Evolutionary conservation across 1,140 invertebrate genomes (phyloP), one percentile per base, ranked within the genome.

Genomic region (Brachionus koreanus): DNA sequence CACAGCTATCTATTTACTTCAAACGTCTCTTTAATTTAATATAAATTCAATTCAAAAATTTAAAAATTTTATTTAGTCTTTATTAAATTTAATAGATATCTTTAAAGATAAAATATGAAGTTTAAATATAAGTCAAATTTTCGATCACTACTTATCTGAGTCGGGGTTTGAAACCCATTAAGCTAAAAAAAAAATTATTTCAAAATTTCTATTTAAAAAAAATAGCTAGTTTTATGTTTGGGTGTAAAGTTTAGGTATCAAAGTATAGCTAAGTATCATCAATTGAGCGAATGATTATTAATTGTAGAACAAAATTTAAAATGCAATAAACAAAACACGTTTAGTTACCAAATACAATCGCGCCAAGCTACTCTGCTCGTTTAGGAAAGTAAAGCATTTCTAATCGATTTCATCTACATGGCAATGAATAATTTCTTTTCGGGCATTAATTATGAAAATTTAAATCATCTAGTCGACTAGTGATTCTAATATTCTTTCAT

Each of bases 261-360:
- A 57, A 57, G 49, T 57, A 57, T 57, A 57, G 49, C 16, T 33
- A 46, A 33, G 63, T 13, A 67, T 33, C 63, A 67, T 67, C n/a
- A 67, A 67, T 33, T 67, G 63, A 67, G 35, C 25, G 63, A 67
- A 33, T 67, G 63, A 67, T 67, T 67, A 10, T 3, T 29, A 67
- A 23, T 29, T 2, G 25, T 67, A 37, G 12, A 23, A 25, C 19
- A 16, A 6, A 23, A 29, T 1, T 10, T 25, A 33, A n/a, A 25
- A 10, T 23, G 12, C 16, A 67, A 35, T 5, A 37, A 65, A 16
- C 2, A 46, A 46, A 67, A 35, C 35, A 35, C 63, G 35, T 67
- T 67, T 67, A 3, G 9, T 25, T 23, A 57, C 19, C 49, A 57
- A 19, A 16, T 25, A 57, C 49, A 57, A 57, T 57, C 49, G 16